phyloP scores from a whole-genome alignment of 2,113 vertebrate species.

The Coturnix japonica region DNA sequence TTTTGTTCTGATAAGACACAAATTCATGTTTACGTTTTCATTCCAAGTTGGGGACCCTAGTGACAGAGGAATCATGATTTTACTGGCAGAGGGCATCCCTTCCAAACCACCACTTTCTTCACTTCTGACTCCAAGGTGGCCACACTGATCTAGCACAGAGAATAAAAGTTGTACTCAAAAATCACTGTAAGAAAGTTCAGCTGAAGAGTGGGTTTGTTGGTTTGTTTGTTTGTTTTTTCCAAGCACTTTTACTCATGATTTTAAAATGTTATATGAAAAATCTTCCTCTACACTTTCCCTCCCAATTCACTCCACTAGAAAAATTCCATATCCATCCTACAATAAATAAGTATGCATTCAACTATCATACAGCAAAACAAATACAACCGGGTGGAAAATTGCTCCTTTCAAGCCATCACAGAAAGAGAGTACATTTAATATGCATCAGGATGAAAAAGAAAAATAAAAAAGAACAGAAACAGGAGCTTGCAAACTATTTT shows the following conservation, averaged over 20 bases:
- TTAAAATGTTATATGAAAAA: constrained; percentile 16
- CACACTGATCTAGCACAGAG: neutral
- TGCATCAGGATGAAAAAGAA: neutral
- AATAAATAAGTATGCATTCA: constrained; percentile 12
- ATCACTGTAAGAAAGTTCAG: neutral
- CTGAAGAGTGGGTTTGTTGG: neutral
- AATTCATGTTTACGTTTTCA: neutral
- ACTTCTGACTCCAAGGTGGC: neutral
- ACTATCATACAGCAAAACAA: neutral
- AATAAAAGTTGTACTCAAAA: neutral
- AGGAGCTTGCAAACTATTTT: neutral
- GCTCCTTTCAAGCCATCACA: neutral
- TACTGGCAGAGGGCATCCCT: neutral
- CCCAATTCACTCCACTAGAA: constrained; percentile 20
- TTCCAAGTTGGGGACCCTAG: neutral
- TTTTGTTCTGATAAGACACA: neutral
- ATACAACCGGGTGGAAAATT: neutral
- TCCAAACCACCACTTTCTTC: neutral
- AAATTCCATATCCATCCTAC: neutral
- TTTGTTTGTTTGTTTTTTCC: neutral
- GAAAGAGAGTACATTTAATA: neutral
- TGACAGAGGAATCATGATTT: neutral
- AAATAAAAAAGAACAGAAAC: neutral
- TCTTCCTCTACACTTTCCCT: neutral
- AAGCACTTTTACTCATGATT: constrained; percentile 13